Conservation (phyloP, 2,888 invertebrate genomes). For the Deroplatys truncata region DNA sequence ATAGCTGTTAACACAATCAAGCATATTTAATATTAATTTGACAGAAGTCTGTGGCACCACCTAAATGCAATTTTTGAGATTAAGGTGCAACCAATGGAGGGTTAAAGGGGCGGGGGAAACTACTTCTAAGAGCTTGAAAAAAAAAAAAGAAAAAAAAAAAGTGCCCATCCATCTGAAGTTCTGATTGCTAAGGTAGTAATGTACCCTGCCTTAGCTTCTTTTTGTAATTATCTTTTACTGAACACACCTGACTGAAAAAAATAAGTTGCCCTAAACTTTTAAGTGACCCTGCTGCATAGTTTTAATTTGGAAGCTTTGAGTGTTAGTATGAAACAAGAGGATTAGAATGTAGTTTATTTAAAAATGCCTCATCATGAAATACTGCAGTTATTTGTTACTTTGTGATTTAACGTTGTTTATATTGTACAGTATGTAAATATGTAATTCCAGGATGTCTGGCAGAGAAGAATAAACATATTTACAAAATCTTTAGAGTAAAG, state of each 20-base stretch:
- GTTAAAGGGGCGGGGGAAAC: no score
- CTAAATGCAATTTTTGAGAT: no score
- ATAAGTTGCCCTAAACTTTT: neutral
- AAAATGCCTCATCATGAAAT: neutral
- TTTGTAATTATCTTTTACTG: no score
- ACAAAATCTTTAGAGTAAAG: neutral
- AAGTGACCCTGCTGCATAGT: neutral
- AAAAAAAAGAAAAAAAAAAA: no score
- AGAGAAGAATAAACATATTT: neutral
- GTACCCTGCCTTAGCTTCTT: no score
- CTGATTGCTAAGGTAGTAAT: no score
- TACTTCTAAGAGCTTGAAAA: no score
- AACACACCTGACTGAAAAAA: neutral
- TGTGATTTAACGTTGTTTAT: neutral
- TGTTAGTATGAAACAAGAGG: neutral
- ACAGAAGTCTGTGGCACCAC: no score
- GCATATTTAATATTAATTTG: no score
- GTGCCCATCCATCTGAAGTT: no score
- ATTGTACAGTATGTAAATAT: neutral
- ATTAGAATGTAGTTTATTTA: neutral
- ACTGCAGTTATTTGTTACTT: neutral
- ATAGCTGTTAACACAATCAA: no score
- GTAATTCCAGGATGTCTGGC: neutral
- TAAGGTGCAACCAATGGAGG: no score
- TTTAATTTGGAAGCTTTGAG: neutral